Conservation (phyloP, 2,888 invertebrate genomes). For the Serripes groenlandicus region DNA sequence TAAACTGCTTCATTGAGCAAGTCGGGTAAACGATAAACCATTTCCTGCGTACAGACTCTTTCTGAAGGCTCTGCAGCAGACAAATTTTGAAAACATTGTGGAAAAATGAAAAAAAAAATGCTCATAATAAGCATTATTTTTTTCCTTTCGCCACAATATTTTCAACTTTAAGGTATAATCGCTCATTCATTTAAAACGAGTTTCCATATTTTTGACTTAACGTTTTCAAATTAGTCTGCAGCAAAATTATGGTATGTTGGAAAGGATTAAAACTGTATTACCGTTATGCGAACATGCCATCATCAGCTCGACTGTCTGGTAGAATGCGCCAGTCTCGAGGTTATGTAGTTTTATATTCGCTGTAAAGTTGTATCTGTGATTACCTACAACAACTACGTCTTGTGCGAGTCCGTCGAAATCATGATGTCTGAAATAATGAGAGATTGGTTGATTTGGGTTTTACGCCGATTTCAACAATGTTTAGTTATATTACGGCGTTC, state of each 20-base stretch:
- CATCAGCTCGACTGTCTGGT: constrained; percentile 28
- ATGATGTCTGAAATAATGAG: constrained; percentile 44
- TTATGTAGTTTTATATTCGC: constrained; percentile 47
- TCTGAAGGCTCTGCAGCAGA: neutral
- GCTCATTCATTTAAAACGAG: neutral
- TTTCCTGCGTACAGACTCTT: neutral
- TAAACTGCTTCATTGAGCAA: neutral
- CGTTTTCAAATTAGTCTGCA: neutral
- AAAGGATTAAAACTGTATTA: neutral
- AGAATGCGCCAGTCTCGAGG: constrained; percentile 27
- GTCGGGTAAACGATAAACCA: neutral
- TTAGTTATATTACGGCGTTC: too few species aligned
- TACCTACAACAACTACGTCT: constrained; percentile 24
- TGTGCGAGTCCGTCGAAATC: constrained; percentile 38
- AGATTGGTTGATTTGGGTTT: too few species aligned
- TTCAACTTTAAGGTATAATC: neutral
- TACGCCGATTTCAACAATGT: too few species aligned
- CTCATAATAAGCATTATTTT: neutral
- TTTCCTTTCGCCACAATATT: neutral
- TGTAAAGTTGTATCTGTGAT: constrained; percentile 37
- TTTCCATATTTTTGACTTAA: neutral
- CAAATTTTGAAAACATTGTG: neutral
- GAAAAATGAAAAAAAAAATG: neutral
- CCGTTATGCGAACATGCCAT: constrained; percentile 31
- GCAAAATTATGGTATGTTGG: neutral